Evolutionary conservation across 1,140 invertebrate species (phyloP), one percentile per base, ranked within the genome.

Genomic region (Neodiprion virginianus): DNA sequence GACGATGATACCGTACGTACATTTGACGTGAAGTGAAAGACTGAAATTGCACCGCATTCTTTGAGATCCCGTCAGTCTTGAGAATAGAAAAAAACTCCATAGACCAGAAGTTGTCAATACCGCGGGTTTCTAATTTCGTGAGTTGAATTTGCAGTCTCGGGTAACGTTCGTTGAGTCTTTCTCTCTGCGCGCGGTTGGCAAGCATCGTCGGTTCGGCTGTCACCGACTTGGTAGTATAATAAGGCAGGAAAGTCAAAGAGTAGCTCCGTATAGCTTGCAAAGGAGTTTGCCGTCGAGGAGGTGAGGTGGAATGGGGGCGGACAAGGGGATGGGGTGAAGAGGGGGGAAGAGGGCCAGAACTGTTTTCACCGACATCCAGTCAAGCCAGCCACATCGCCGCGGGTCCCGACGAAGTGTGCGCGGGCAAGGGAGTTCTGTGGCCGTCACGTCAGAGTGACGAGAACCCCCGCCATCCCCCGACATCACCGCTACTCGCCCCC

Each of bases 381-480:
- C 53, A 14, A 12, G 74, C 68, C 65, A 74, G 69, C 71, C 70
- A 61, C 67, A 74, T 74, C 61, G 70, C 69, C 71, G 69, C 61
- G 1, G 71, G 53, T 47, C 23, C 73, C 76, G 75, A 76, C 78
- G 77, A 81, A 17, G n/a, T 14, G 53, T 79, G 78, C 80, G 81
- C 81, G 83, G 79, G 75, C 78, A 80, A 79, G 76, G 75, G 82
- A 82, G 84, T 83, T 85, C 80, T 84, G 83, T 80, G 81, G 83
- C 80, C 80, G 80, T 85, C 81, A 83, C 81, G 80, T 84, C 80
- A 77, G 79, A 85, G 84, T 86, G 85, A 86, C 85, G 84, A 86
- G 84, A 67, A 73, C 67, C 17, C 21, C 67, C 79, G 78, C 79
- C 77, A 80, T 71, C 72, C 74, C 71, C 75, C 79, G 71, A 73